Percentiles rank a stretch among this genome's conserved stretches.
Evolutionary conservation across 2,797 vertebrate species (phyloP).

Genomic region (Anisognathus igniventris): DNA sequence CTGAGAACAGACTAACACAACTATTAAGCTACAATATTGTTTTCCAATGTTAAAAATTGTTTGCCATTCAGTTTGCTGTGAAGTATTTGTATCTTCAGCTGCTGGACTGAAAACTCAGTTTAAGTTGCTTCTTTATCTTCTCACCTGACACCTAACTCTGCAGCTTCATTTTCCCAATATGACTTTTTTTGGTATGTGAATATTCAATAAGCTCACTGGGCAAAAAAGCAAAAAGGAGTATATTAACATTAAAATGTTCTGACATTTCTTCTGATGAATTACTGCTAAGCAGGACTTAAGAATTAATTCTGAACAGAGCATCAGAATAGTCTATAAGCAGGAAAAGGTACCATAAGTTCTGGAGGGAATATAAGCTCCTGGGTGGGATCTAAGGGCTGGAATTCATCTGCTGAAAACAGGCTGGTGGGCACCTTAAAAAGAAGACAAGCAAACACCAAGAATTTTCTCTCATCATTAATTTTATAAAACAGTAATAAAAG

Average conservation of each 20-base stretch:
- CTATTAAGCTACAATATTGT: neutral
- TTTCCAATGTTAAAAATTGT: neutral
- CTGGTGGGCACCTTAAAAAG: constrained; percentile 63
- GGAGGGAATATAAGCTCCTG: constrained; percentile 94
- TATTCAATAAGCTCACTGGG: neutral
- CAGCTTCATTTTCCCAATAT: neutral
- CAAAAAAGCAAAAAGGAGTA: neutral
- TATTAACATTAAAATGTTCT: neutral
- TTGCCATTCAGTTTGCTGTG: neutral
- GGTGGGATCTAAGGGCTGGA: constrained; percentile 85
- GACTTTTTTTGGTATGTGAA: neutral
- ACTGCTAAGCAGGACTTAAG: neutral
- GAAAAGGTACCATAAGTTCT: constrained; percentile 81
- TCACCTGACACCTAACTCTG: neutral
- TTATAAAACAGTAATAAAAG: neutral
- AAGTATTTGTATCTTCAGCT: neutral
- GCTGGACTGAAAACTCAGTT: neutral
- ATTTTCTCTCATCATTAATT: neutral
- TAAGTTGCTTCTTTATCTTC: neutral
- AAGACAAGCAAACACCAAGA: neutral
- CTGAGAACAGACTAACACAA: neutral
- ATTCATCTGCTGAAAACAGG: constrained; percentile 76
- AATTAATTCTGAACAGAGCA: neutral
- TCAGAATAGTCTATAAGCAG: neutral
- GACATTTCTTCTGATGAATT: neutral